phyloP scores from a whole-genome alignment of 2,113 vertebrate species.

The Jaculus jaculus region DNA sequence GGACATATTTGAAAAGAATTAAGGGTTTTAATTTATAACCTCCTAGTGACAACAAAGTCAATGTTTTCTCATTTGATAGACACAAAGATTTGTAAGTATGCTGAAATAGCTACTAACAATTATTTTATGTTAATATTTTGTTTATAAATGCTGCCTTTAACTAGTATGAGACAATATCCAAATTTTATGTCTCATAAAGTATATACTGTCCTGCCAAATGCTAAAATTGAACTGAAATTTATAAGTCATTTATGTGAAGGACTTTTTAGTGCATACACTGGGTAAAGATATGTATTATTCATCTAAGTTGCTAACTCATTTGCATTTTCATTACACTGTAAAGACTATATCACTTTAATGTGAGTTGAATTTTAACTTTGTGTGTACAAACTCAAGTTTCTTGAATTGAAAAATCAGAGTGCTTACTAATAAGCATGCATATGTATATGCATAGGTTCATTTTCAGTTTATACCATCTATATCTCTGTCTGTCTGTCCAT shows the following conservation, averaged over 20 bases:
- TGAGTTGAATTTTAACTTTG: slow-evolving; percentile 66
- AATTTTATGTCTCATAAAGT: slow-evolving; percentile 58
- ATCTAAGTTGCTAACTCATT: slow-evolving; percentile 65
- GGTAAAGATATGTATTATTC: slow-evolving; percentile 69
- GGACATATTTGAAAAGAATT: background rate
- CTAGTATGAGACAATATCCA: slow-evolving; percentile 51
- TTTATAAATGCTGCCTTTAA: slow-evolving; percentile 63
- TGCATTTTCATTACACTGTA: slow-evolving; percentile 77
- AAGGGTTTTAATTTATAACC: background rate
- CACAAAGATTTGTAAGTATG: background rate
- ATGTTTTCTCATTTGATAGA: background rate
- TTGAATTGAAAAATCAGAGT: slow-evolving; percentile 13
- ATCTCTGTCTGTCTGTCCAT: too few relatives aligned
- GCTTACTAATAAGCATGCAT: background rate
- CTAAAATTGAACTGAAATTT: slow-evolving; percentile 66
- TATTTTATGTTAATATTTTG: slow-evolving; percentile 67
- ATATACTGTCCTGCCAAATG: slow-evolving; percentile 35
- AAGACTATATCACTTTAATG: slow-evolving; percentile 51
- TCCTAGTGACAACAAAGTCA: background rate
- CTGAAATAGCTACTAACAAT: slow-evolving; percentile 26
- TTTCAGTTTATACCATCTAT: background rate
- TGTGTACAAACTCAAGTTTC: background rate
- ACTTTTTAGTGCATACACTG: slow-evolving; percentile 47
- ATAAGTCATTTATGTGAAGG: slow-evolving; percentile 53
- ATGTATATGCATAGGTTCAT: background rate